Percentiles rank a stretch among this genome's conserved stretches.
Conservation (phyloP, 2,113 vertebrate genomes). For the Lethenteron reissneri region DNA sequence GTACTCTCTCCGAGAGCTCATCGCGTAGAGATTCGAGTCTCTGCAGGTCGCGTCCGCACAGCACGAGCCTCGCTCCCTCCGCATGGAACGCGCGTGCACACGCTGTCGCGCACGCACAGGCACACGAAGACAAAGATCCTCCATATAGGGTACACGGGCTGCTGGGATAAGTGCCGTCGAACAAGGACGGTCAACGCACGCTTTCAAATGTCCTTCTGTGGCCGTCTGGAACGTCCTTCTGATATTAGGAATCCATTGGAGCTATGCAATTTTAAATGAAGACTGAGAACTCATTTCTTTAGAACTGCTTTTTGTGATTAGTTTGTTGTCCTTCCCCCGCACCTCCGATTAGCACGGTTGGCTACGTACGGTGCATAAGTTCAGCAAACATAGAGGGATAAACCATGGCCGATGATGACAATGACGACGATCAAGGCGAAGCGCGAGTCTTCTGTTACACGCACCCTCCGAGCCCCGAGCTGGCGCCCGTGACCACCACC, state of each 20-base stretch:
- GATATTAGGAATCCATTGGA: too few relatives aligned
- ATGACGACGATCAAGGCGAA: neutral
- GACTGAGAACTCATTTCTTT: too few relatives aligned
- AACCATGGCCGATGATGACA: neutral
- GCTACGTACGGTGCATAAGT: too few relatives aligned
- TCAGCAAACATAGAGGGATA: neutral
- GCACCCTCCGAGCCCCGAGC: slow-evolving; percentile 77
- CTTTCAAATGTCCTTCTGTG: too few relatives aligned
- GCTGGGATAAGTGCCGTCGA: too few relatives aligned
- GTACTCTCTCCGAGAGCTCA: slow-evolving; percentile 23
- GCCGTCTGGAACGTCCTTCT: too few relatives aligned
- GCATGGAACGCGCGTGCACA: slow-evolving; percentile 60
- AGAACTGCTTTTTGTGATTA: too few relatives aligned
- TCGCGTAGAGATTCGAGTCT: slow-evolving; percentile 37
- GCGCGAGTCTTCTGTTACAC: neutral
- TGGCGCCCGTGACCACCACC: slow-evolving; percentile 79
- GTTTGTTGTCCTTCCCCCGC: too few relatives aligned
- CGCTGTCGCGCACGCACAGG: slow-evolving; percentile 24
- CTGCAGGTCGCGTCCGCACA: slow-evolving; percentile 48
- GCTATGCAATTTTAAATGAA: too few relatives aligned
- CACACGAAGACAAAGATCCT: neutral
- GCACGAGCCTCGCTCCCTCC: slow-evolving; percentile 48
- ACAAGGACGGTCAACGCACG: too few relatives aligned
- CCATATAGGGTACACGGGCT: neutral
- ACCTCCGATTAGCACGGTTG: too few relatives aligned